Base-by-base conservation (phyloP, 2,113 vertebrate species). In the Dinomys branickii region DNA sequence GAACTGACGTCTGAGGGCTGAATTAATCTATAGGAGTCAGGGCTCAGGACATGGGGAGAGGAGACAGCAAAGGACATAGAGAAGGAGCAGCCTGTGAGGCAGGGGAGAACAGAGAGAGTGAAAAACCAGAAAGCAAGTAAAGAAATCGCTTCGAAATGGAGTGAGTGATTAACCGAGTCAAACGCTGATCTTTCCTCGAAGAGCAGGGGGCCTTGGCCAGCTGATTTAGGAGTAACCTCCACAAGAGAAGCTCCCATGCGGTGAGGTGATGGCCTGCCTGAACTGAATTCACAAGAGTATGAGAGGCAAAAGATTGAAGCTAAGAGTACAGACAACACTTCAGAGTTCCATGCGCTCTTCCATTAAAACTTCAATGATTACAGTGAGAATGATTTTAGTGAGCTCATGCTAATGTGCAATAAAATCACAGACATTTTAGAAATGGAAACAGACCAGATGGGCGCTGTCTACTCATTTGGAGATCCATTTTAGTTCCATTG, bases 391-490 rank as follows among this genome's bases (percentile, higher is more conserved):
- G 50, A 89, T 96, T 94, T 96, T 65, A 91, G 75, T 83, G 73
- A 75, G 59, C 24, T 96, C 75, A 94, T 81, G 73, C 61, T 93
- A 93, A 91, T n/a, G n/a, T 50, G n/a, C 50, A 89, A 44, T 89
- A 87, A 86, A 88, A 95, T 65, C 69, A 90, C 59, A 95, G 87
- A 28, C 12, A 85, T 75, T 93, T 95, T 93, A 87, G 80, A 90
- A 95, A 93, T 97, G 95, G 90, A 93, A 97, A 93, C n/a, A 91
- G 78, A 90, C 44, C 82, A 88, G 86, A 84, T 81, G 95, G 93
- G 17, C 44, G 41, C 91, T 75, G 22, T 96, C 90, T 93, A 89
- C 83, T 93, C 94, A 97, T 93, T 81, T 91, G 44, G 88, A 95
- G 38, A 91, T 69, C 5, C 65, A 44, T 91, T 93, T 97, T 90